Conservation (phyloP, 2,888 invertebrate species). For the Drosophila phalerata region DNA sequence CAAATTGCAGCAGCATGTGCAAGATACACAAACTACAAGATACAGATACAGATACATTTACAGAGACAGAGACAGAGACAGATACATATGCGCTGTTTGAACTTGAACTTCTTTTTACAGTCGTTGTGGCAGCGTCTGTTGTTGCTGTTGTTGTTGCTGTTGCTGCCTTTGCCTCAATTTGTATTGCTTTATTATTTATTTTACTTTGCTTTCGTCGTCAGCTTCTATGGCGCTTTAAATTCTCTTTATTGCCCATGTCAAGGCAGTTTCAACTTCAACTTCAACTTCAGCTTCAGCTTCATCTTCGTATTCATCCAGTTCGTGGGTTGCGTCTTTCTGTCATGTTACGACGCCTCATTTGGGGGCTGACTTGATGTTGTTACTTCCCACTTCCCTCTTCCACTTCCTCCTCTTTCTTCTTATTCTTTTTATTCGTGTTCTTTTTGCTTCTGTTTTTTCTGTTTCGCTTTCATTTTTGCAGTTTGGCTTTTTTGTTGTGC, state of each 20-base stretch:
- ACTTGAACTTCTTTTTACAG: slow-evolving; percentile 73
- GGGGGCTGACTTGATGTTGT: slow-evolving; percentile 40
- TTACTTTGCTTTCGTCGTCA: slow-evolving; percentile 39
- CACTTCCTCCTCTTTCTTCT: no score
- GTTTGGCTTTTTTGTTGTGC: slow-evolving; percentile 41
- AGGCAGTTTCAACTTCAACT: slow-evolving; percentile 47
- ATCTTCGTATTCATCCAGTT: slow-evolving; percentile 9
- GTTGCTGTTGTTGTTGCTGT: slow-evolving; percentile 29
- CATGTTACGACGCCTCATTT: slow-evolving; percentile 49
- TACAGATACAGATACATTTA: slow-evolving; percentile 57
- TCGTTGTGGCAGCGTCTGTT: slow-evolving; percentile 14
- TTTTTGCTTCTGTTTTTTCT: slow-evolving; percentile 9
- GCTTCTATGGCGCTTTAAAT: slow-evolving; percentile 72
- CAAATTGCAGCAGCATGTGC: slow-evolving; percentile 58
- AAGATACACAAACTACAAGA: slow-evolving; percentile 60
- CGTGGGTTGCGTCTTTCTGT: slow-evolving; percentile 49
- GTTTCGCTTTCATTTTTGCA: slow-evolving; percentile 56
- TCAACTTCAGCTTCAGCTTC: neutral
- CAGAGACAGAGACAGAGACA: slow-evolving; percentile 43
- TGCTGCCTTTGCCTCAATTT: slow-evolving; percentile 52
- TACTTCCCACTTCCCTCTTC: neutral
- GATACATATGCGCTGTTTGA: slow-evolving; percentile 60
- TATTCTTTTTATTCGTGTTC: neutral
- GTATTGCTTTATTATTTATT: slow-evolving; percentile 66
- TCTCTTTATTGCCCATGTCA: slow-evolving; percentile 77